These are phyloP conservation scores for Dendrocincla tyrannina DNA, from an alignment of 2,797 vertebrate genomes.

Conservation along the genomic window DNA sequence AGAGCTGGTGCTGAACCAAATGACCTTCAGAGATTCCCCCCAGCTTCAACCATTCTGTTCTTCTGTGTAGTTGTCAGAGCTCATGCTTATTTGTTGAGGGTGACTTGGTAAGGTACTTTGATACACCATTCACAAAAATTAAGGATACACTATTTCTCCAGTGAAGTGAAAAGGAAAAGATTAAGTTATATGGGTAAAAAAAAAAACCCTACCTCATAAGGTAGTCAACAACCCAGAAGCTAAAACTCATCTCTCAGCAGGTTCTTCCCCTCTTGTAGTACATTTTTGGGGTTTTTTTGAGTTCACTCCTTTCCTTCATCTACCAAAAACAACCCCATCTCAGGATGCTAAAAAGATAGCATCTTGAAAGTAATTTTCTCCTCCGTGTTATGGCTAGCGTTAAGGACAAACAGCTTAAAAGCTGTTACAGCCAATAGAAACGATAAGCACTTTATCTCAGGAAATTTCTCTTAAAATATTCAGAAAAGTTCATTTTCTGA, in stretches of 20 bases:
- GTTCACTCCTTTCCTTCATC: background rate
- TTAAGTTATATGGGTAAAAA: fast-evolving
- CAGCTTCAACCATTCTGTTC: background rate
- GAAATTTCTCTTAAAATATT: background rate
- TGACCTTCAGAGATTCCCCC: background rate
- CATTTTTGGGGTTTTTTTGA: fast-evolving
- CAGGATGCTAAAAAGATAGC: background rate
- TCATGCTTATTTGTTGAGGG: background rate
- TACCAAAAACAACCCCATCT: background rate
- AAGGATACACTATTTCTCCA: background rate
- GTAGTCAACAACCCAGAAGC: background rate
- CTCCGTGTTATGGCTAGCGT: background rate
- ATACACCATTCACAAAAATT: background rate
- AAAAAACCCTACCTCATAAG: background rate
- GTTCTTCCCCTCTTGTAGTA: background rate
- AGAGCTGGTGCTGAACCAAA: background rate
- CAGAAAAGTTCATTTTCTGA: background rate
- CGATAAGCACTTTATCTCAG: background rate
- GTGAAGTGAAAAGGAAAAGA: background rate
- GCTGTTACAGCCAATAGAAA: background rate
- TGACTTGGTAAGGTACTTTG: background rate
- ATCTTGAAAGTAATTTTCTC: background rate
- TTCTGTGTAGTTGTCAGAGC: background rate
- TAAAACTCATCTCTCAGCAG: background rate
- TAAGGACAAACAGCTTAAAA: background rate